Base-by-base conservation (phyloP, 2,113 vertebrate species). In the Arothron firmamentum region DNA sequence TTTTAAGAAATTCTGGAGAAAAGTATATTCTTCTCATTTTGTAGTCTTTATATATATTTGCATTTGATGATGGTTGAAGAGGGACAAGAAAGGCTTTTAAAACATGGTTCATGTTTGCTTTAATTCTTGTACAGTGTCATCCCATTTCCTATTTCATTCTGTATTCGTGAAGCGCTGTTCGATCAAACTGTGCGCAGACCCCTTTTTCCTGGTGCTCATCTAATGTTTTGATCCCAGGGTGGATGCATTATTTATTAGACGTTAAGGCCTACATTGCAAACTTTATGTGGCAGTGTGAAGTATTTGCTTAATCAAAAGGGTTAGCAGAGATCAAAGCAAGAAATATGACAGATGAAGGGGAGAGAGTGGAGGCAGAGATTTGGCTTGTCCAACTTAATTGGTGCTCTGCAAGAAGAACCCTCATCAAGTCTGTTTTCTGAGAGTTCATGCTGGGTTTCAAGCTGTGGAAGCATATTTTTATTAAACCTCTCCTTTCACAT, bases 211-310 rank as follows among this genome's bases (percentile, higher is more conserved):
- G 62, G 65, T 72, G 67, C 78, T 72, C 73, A 49, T 85, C 61
- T 74, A 31, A 17, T 77, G 75, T 82, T 83, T 80, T 84, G 78
- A 81, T 87, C 34, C 70, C 21, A 0, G 23, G 57, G 55, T 58
- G 59, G 75, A 85, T 88, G 74, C 63, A 85, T 89, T 79, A 85
- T 89, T 87, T 84, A 88, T 86, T 67, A 80, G 76, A 82, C 69
- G 79, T 86, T 86, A 85, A 80, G 78, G 78, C 74, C 65, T 84
- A 73, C 71, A 79, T 80, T 78, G 74, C 64, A 47, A 83, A 84
- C 80, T 79, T 86, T 85, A 85, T 83, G 84, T 86, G 84, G 79
- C 79, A 81, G 70, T 63, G 77, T 79, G 81, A 84, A 86, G 79
- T 85, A 84, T 84, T 83, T 81, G 78, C 72, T 77, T 87, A 86